Evolutionary conservation across 92 coral and sea anemone genomes (phyloP).

Genomic region (Montipora capitata): DNA sequence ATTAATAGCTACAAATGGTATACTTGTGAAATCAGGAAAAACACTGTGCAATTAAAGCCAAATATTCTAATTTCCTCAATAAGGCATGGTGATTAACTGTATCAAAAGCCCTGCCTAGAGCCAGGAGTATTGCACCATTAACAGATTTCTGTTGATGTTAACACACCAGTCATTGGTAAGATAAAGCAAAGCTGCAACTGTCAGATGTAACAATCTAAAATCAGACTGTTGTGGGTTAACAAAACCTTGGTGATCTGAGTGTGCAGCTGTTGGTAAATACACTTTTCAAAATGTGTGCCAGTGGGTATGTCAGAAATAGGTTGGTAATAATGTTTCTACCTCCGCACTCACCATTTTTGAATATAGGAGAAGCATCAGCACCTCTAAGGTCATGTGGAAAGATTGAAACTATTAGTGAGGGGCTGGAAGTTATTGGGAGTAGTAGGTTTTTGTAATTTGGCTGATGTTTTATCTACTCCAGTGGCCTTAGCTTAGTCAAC

Average conservation of each 20-base stretch:
- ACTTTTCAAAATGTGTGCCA: neutral
- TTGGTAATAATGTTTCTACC: neutral
- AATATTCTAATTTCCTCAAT: neutral
- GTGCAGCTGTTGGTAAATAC: neutral
- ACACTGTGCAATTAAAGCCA: neutral
- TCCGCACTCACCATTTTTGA: neutral
- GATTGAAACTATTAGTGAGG: neutral
- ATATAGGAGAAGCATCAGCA: neutral
- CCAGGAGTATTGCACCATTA: neutral
- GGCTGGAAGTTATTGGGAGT: neutral
- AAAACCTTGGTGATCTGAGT: neutral
- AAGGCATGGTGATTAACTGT: neutral
- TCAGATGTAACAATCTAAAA: slow-evolving; percentile 22
- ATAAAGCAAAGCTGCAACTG: slow-evolving; percentile 20
- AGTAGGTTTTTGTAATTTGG: neutral
- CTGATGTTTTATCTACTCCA: neutral
- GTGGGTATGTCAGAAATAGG: neutral
- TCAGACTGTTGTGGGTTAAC: slow-evolving; percentile 13
- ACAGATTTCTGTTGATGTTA: slow-evolving; percentile 13
- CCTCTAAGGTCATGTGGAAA: neutral
- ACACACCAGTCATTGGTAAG: slow-evolving; percentile 24
- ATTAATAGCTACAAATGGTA: no score
- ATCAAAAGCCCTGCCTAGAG: neutral
- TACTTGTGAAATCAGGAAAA: neutral
- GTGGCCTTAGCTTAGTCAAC: neutral